Evolutionary conservation across 2,113 vertebrate genomes (phyloP), one percentile per base, ranked within the genome.

Genomic region (Ctenodactylus gundi): DNA sequence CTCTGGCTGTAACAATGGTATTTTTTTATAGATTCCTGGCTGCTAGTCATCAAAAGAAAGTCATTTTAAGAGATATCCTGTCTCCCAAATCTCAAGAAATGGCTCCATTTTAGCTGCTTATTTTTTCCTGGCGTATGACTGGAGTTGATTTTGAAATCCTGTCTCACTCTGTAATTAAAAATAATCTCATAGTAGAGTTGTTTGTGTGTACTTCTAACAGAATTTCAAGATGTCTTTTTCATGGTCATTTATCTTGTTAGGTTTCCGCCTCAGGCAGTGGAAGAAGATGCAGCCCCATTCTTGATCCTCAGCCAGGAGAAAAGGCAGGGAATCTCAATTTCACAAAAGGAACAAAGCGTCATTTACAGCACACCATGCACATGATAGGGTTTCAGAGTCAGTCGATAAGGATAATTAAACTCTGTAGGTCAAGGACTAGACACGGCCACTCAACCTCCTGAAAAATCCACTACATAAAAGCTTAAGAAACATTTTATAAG

Each of bases 351-450:
- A 91, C 90, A 91, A 65, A 94, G 84, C 76, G 83, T 82, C 91
- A 57, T 96, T 95, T 86, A 80, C 18, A 91, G 86, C 75, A 77
- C 65, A 72, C 44, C 68, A 46, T 36, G 80, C 4, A 0, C 75
- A 12, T 14, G 58, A 68, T 49, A 75, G 94, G 85, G 78, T 92
- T 93, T 81, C 87, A 53, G 86, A 89, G 65, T 89, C 86, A 64
- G 84, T 90, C n/a, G 9, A 96, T 92, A 85, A 86, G 84, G 84
- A 94, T 93, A 95, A 97, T 94, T 96, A 94, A 96, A 83, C 62
- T n/a, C 76, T 72, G 73, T 76, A 89, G 93, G 86, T 94, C 96
- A 96, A 97, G 90, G 93, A 90, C 91, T 72, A 84, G 58, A 95
- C 44, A 77, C 68, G 95, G 46, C 12, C 75, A 62, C 89, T 91